phyloP scores from a whole-genome alignment of 2,797 vertebrate species.

The Spinus pinus region DNA sequence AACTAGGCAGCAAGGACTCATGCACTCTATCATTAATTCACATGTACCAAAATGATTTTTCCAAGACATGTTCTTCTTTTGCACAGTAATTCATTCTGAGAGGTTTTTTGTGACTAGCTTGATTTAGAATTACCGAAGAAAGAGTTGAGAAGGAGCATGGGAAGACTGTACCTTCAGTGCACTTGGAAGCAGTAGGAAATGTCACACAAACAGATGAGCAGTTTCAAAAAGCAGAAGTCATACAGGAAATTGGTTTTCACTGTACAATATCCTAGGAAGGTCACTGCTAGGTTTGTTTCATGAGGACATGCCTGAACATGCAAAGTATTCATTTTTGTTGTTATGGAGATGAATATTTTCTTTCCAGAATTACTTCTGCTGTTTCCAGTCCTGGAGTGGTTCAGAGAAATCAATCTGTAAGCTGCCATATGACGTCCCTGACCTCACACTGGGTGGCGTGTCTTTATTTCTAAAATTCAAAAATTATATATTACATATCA shows the following conservation, averaged over 20 bases:
- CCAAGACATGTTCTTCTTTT: neutral
- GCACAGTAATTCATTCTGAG: neutral
- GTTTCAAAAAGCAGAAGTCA: neutral
- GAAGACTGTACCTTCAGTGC: fast-evolving
- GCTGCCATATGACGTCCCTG: neutral
- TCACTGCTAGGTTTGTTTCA: neutral
- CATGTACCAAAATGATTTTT: neutral
- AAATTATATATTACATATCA: neutral
- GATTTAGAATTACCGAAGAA: neutral
- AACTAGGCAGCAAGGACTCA: neutral
- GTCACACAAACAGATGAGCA: neutral
- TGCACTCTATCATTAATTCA: neutral
- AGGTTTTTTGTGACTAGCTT: neutral
- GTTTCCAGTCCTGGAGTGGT: neutral
- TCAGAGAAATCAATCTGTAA: neutral
- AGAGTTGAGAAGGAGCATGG: neutral
- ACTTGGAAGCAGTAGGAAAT: neutral
- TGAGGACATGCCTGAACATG: neutral
- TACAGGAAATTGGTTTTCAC: neutral
- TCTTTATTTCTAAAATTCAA: neutral
- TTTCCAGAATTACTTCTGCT: neutral
- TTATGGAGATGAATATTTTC: neutral
- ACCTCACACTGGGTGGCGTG: neutral
- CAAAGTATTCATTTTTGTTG: neutral
- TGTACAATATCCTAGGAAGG: neutral